Base-by-base conservation (phyloP, 1,140 invertebrate species). In the Apis dorsata region DNA sequence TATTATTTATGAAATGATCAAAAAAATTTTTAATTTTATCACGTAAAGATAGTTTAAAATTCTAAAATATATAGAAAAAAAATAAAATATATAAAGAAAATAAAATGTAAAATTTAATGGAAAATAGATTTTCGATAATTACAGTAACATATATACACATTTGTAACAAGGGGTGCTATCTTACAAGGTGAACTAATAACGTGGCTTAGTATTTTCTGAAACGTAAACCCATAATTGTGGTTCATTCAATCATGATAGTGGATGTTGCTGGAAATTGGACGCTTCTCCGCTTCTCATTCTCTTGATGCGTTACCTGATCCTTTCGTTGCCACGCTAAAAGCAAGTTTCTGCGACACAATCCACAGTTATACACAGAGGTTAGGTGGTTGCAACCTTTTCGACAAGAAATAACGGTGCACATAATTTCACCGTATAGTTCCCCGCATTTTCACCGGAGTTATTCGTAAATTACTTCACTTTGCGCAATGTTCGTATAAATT, bases 351-450 rank as follows among this genome's bases (percentile, higher is more conserved):
- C 53, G 63, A 63, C 12, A 51, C 5, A 63, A 49, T 49, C 17
- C 59, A 63, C 15, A 17, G 59, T 5, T 17, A 7, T 11, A 19
- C 9, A 13, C 53, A 15, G 53, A 15, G 11, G 53, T 3, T 49
- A 21, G 44, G 60, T 55, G 24, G 59, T 10, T 19, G 73, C 34
- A 51, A 21, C 21, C 9, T 66, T 44, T 77, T 77, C 62, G 19
- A 78, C 51, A 24, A 44, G 53, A 69, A 77, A 66, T 66, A 70
- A 79, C 44, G 44, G 73, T 44, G 34, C 59, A 8, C 59, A n/a
- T 75, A 62, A 75, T 75, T 51, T 17, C 44, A 15, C 19, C 44
- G 49, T 11, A 24, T 21, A 62, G 73, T 51, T 9, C 21, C 44
- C 15, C 21, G 21, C 19, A 51, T 73, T 73, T 73, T 73, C 28